Base-by-base conservation (phyloP, 1,140 invertebrate species). In the Agrilus planipennis region DNA sequence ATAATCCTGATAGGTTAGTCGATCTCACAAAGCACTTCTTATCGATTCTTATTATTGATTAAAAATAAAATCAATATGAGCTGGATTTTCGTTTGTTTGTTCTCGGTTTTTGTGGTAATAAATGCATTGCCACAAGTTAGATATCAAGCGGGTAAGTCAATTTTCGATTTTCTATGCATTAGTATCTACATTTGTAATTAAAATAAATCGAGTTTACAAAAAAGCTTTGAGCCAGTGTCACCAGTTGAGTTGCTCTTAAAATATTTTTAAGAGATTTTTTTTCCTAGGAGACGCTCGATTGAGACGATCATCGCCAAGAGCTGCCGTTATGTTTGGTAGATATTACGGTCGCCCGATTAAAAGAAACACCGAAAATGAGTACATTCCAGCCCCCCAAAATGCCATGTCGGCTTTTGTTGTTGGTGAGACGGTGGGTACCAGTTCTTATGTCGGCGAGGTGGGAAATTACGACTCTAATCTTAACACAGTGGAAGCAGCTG, bases 261-360 rank as follows among this genome's bases (percentile, higher is more conserved):
- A 4, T 29, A 25, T 25, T 25, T 25, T 25, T 25, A 11, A 6
- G 5, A 6, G n/a, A 11, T 5, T 25, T 7, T 25, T 25, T 12
- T 12, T 29, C n/a, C n/a, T 17, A 11, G 3, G 11, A 36, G 34
- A 16, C 17, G 20, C 20, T 36, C 34, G 42, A 11, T 35, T 32
- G 34, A 19, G 12, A 20, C 17, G 25, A 23, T 30, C 34, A 36
- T 41, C 45, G 9, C 30, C 31, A 29, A 15, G 35, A n/a, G n/a
- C n/a, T 6, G 43, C 47, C 4, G 39, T 37, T 66, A 73, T 52
- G 66, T 63, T 51, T 64, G 68, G 54, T 50, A 63, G 29, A 12
- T 53, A 47, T 41, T 55, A 53, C 25, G 45, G 45, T 31, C 34
- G 45, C 14, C 44, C 44, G 15, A 12, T 16, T 1, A 22, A 10